Evolutionary conservation across 2,113 vertebrate species (phyloP).

Genomic region (Excalfactoria chinensis): DNA sequence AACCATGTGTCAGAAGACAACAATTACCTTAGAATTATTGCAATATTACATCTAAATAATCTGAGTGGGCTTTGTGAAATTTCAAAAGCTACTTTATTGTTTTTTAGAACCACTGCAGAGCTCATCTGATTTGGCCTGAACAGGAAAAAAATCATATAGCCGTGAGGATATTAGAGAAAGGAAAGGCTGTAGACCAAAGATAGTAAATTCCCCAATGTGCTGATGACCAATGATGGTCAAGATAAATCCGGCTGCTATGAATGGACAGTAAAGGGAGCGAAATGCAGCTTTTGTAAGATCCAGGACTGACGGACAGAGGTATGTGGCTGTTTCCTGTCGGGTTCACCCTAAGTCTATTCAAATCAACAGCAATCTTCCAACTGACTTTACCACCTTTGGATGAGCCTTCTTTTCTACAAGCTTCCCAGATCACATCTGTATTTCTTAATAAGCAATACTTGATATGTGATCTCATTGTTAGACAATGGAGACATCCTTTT

Average conservation of each 20-base stretch:
- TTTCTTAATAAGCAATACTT: not conserved
- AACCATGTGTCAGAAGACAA: conserved; percentile 9
- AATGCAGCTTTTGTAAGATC: not conserved
- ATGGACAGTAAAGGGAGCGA: not conserved
- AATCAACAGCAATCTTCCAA: not conserved
- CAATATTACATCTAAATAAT: not conserved
- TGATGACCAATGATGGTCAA: not conserved
- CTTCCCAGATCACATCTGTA: not conserved
- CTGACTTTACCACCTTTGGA: fast-evolving
- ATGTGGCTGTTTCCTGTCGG: not conserved
- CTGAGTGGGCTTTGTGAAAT: conserved; percentile 1
- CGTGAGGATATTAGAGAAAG: not conserved
- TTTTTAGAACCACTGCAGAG: not conserved
- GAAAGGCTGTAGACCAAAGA: not conserved
- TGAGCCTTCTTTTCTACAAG: not conserved
- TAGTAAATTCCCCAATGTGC: not conserved
- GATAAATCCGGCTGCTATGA: not conserved
- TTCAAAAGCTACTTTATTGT: not conserved
- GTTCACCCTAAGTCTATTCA: not conserved
- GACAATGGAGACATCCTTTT: not conserved
- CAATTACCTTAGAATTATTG: conserved; percentile 24
- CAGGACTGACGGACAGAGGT: not conserved
- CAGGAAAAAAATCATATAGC: not conserved
- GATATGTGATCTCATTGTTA: not conserved
- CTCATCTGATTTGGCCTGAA: not conserved